Evolutionary conservation across 2,888 invertebrate species (phyloP), one percentile per base, ranked within the genome.

Genomic region (Drosophila kambysellisi): DNA sequence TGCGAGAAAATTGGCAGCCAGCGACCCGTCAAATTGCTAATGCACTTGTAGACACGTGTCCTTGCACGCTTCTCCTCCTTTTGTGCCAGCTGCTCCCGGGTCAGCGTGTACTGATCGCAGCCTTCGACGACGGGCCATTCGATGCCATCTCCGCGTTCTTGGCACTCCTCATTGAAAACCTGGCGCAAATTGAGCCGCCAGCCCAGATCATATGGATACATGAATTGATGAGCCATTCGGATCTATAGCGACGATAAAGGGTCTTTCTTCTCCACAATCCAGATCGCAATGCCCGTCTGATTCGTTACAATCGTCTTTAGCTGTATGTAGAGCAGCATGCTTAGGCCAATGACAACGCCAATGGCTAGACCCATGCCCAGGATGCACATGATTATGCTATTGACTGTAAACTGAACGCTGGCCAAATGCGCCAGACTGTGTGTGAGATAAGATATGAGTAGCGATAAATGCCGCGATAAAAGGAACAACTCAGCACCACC

Each of bases 271-370:
- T 98, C 97, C 51, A 97, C 93, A 83, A 99, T 99, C 98, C 99
- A 99, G 83, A 97, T 97, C 94, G 99, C 99, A 80, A 99, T 98
- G 15, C 97, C 98, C 0, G 99, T 99, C 90, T 96, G 96, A 94
- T 99, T 99, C 74, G 95, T 95, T n/a, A 97, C 82, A 80, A 99
- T 96, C 53, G 96, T 95, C 88, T 96, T 95, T 59, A 97, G 90
- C 97, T 98, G 99, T 88, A 98, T 96, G 91, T 95, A 96, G 11
- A 99, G 94, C 33, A 99, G 94, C 94, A 97, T 96, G 60, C 98
- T 98, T 3, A 99, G 97, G 32, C 99, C 98, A 63, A 98, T 93
- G 43, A 98, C 96, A 12, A 99, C 99, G 7, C 99, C 99, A 59
- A 98, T 95, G 0, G 99, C 96, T 91, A 99, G 95, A 2, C 99